Base-by-base conservation (phyloP, 2,888 invertebrate genomes). In the Danaus chrysippus region DNA sequence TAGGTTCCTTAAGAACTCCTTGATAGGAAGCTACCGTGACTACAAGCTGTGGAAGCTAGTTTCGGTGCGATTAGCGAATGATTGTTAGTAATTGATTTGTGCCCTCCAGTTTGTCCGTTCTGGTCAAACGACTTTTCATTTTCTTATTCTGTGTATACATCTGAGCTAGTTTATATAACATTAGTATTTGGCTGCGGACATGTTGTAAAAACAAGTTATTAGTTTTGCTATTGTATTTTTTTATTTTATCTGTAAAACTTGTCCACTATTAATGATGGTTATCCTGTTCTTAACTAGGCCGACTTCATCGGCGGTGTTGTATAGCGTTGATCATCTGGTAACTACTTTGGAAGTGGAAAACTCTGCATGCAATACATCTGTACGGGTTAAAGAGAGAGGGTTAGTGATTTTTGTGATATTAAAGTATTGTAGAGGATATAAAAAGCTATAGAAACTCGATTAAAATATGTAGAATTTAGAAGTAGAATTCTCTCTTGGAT, bases 1-100 rank as follows among this genome's bases (percentile, higher is more conserved):
- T 19, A 59, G 43, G 34, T 44, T 54, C 54, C 65, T 66, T 66
- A 64, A 64, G 41, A 55, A 10, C 42, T 58, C 60, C 57, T 63
- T 54, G 70, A 74, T 71, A 75, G 69, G 71, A 70, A 68, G 77
- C 74, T 73, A 72, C 75, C 67, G 77, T 71, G 65, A 64, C 62
- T 71, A 74, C 74, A 54, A 69, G 61, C 61, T 64, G 59, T 63
- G 62, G 59, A 54, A 65, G 61, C 63, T 69, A 68, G 68, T 68
- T 67, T 72, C 70, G 71, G 67, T 70, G 67, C 72, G 70, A 76
- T 78, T 78, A 73, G 72, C 72, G 70, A 75, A 74, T 77, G 73
- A 78, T 76, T 73, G 76, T 64, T 66, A 68, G 69, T 72, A 75
- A 77, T 78, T 78, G 73, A 75, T 76, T 76, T 75, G 67, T 67